Evolutionary conservation across 1,140 invertebrate species (phyloP), one percentile per base, ranked within the genome.

Genomic region (Papilio glaucus): DNA sequence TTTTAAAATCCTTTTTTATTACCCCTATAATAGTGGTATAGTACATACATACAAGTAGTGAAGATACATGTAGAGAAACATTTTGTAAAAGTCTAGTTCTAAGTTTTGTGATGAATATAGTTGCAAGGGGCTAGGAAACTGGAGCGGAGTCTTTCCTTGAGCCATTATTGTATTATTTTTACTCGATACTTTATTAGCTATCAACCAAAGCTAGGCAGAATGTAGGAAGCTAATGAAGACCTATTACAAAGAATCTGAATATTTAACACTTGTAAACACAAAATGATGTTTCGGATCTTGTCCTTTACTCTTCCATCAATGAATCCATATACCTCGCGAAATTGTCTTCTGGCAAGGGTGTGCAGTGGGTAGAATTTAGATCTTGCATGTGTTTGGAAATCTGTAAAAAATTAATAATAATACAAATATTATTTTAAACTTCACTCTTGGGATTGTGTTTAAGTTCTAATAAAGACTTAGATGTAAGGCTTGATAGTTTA

Each of bases 311-410:
- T 7, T 45, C 42, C 1, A 18, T 13, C 9, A 57, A 10, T 57
- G n/a, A 38, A 33, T 69, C 42, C 42, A 69, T 38, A 24, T 53
- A 37, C 12, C 29, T 69, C n/a, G 12, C 33, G 45, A 69, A 57
- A 21, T 53, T 9, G 18, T 78, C 73, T 12, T 88, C 86, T 1
- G 96, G 95, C 70, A 99, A 92, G 29, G 96, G 97, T 13, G 95
- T 96, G 93, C 98, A 99, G 91, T 99, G 98, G 9, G 96, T 96
- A 0, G 97, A 96, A 77, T 96, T 95, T 84, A 96, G 98, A 90
- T 99, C 97, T 73, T 96, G 95, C 95, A 99, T 95, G 91, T 98
- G 96, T 85, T 96, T 96, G 24, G 93, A 94, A 61, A 96, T 86
- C 89, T 92, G 76, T 21, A 77, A 78, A 79, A 75, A 71, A 67